Base-by-base conservation (phyloP, 1,140 invertebrate species). In the Drosophila prosaltans region DNA sequence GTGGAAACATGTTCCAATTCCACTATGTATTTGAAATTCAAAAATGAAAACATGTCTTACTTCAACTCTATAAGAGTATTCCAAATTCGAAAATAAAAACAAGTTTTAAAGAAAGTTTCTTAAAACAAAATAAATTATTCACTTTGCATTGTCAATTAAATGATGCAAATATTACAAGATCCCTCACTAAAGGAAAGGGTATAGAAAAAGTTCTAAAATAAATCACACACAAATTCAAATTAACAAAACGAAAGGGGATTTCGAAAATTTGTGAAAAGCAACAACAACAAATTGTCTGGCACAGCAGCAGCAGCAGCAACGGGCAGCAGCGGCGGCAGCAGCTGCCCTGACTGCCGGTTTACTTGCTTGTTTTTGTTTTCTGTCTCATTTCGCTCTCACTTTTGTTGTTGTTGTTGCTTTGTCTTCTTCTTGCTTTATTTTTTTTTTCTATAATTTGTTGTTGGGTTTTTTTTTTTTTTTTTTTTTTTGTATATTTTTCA, bases 121-220 rank as follows among this genome's bases (percentile, higher is more conserved):
- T 16, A 16, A 16, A 16, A 16, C 16, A 16, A 16, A 16, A 16
- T 16, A 16, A 16, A 16, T 16, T 16, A 16, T 16, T 16, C 16
- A 16, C 16, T 16, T 16, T 16, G 16, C 16, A 48, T 8, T 63
- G 75, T 51, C 74, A 86, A 86, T 82, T 86, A 64, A 69, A 48
- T 63, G 72, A 65, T 63, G 3, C 16, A 32, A 32, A 58, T 58
- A 11, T n/a, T 16, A 16, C 16, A 16, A 16, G 16, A 16, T 16
- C 16, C 16, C 16, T 16, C 0, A 16, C 16, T 16, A 16, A 16
- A 16, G 16, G 16, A 16, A 16, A 16, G 45, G 9, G 45, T 51
- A 24, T 51, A 10, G 60, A 75, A 62, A 54, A 82, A 86, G 78
- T 78, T 69, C 9, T 51, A 79, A 73, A 58, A 59, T 74, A 86